Percentiles rank a stretch among this genome's conserved stretches.
Evolutionary conservation across 2,113 vertebrate species (phyloP).

Genomic region (Origma solitaria): DNA sequence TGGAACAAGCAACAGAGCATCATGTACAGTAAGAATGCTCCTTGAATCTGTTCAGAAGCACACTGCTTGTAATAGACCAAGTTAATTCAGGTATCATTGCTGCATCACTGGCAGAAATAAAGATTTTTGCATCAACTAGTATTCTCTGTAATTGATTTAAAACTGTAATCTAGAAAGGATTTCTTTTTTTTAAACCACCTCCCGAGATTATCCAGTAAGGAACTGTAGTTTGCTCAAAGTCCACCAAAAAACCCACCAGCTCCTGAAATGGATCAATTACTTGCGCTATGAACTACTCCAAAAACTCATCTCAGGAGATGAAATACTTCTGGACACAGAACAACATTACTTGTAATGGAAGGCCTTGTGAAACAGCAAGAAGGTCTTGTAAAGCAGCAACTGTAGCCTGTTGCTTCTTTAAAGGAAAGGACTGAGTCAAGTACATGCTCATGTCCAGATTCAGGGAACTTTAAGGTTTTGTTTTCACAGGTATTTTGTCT

Average conservation of each 20-base stretch:
- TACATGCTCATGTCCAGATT: background rate
- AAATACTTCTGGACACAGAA: background rate
- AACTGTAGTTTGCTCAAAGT: background rate
- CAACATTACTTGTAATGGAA: background rate
- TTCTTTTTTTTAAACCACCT: background rate
- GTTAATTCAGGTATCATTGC: background rate
- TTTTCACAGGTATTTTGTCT: background rate
- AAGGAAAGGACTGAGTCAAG: background rate
- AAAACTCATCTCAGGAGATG: background rate
- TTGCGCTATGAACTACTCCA: background rate
- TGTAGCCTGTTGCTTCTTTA: background rate
- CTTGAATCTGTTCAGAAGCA: background rate
- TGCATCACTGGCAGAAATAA: background rate
- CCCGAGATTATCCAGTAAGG: background rate
- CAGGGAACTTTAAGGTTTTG: background rate
- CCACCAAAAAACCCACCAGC: background rate
- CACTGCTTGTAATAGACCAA: fast-evolving
- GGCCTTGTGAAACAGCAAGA: background rate
- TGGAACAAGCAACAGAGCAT: background rate
- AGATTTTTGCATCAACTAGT: background rate
- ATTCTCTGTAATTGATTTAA: background rate
- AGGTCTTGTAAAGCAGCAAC: background rate
- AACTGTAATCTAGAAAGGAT: background rate
- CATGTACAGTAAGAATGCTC: background rate
- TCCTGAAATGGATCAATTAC: background rate